Evolutionary conservation across 2,797 vertebrate genomes (phyloP), one percentile per base, ranked within the genome.

Genomic region (Oreortyx pictus): DNA sequence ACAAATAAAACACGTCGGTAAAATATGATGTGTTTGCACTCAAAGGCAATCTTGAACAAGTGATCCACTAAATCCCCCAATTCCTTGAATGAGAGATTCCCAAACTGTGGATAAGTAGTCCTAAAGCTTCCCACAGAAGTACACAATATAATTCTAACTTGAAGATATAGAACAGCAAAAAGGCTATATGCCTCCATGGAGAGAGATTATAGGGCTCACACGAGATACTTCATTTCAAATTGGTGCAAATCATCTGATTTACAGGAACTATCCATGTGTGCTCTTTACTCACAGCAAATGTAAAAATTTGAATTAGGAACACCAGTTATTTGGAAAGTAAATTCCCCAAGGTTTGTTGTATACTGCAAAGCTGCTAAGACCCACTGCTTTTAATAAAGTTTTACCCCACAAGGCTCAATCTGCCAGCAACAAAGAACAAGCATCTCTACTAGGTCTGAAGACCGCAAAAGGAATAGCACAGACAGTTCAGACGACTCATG

Each of bases 271-370:
- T 84, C 88, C 7, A 2, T 78, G 82, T 65, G 66, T 60, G 73
- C 82, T 95, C 62, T 93, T 94, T 75, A 91, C 85, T 87, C 95
- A 76, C 50, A 89, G 85, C 87, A 94, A 90, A 73, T 33, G 19
- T 95, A 96, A 96, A 94, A 91, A 92, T 92, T 86, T 96, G 95
- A 96, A 95, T 96, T 91, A 94, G 65, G 79, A 93, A 86, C 66
- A 83, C 75, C 50, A 66, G 90, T 95, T 93, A 95, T 94, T 94
- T 81, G 62, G 91, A 92, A 95, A 89, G 67, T 86, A 96, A 89
- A 93, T 96, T 96, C 94, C 71, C 71, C 60, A 76, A 91, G 70
- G 93, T 87, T 83, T 90, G 67, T 93, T 92, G 78, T n/a, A 73
- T 87, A 64, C 70, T 47, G 22, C 25, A 57, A 17, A 92, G 66